Evolutionary conservation across 23 tunicate species (phyloP).

Genomic region (Halocynthia roretzi): DNA sequence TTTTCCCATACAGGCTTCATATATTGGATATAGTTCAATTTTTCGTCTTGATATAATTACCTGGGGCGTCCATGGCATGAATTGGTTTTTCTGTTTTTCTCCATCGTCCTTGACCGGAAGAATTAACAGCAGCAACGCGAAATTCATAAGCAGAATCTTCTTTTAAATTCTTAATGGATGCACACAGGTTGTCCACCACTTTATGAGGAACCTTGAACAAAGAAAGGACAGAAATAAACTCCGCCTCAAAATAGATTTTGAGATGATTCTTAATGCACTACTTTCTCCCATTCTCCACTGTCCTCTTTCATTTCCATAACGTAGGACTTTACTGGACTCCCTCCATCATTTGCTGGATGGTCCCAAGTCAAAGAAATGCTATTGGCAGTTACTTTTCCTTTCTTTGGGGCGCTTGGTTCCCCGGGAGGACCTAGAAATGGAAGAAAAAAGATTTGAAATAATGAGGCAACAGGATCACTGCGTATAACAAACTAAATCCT

Average conservation of each 20-base stretch:
- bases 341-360: constrained; percentile 77
- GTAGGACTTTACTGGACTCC: constrained; percentile 66
- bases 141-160: constrained; percentile 68
- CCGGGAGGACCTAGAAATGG: constrained; percentile 73
- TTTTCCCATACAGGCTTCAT: too few relatives aligned
- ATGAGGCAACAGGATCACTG: too few relatives aligned
- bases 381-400: constrained; percentile 57
- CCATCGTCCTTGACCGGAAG: constrained; percentile 83
- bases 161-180: constrained; percentile 33
- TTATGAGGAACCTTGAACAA: constrained; percentile 19
- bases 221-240: too few relatives aligned
- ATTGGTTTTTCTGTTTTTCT: constrained; percentile 64
- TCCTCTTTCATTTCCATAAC: constrained; percentile 59
- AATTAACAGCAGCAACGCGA: constrained; percentile 79
- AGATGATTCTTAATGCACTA: constrained; percentile 6
- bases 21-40: neutral
- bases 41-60: neutral
- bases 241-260: neutral
- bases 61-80: constrained; percentile 93
- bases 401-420: constrained; percentile 36
- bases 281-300: constrained; percentile 70
- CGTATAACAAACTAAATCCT: too few relatives aligned
- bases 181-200: constrained; percentile 20
- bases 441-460: neutral
- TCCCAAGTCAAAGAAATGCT: constrained; percentile 62